A percentile compares a stretch with the other conserved stretches of the same genome.
These are phyloP conservation scores for Epinephelus cyanopodus DNA, from an alignment of 2,113 vertebrate species.

Conservation along the genomic window DNA sequence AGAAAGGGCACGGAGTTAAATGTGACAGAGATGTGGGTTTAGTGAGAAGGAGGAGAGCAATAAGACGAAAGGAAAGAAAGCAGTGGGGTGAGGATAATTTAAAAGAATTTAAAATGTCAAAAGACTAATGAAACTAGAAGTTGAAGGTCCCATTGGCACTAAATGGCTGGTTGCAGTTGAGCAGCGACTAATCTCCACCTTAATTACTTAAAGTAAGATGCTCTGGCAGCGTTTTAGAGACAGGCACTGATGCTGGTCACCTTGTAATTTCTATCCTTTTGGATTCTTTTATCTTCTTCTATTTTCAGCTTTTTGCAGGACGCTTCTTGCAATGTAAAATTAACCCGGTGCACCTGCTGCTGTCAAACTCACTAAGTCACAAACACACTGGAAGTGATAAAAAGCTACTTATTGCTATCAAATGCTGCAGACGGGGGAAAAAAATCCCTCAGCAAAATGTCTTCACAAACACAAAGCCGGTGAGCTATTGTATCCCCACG, in stretches of 20 bases:
- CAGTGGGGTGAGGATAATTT: not conserved
- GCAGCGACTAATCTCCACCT: slow-evolving; percentile 31
- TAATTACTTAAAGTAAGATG: slow-evolving; percentile 35
- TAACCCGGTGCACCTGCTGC: slow-evolving; percentile 11
- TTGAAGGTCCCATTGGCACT: not conserved
- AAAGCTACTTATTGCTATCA: not conserved
- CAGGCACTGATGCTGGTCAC: not conserved
- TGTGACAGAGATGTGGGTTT: not conserved
- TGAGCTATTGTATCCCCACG: not conserved
- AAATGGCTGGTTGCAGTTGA: slow-evolving; percentile 22
- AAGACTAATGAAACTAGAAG: slow-evolving; percentile 30
- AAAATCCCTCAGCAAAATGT: not conserved
- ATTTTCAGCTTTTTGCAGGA: slow-evolving; percentile 20
- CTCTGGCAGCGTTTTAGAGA: slow-evolving; percentile 17
- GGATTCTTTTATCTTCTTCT: not conserved
- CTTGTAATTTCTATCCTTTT: slow-evolving; percentile 2
- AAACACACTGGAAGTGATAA: slow-evolving; percentile 21
- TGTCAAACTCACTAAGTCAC: not conserved
- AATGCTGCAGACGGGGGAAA: not conserved
- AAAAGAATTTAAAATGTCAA: slow-evolving; percentile 32
- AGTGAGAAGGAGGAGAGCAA: not conserved
- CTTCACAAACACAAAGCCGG: not conserved
- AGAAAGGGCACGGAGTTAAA: not conserved
- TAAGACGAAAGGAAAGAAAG: not conserved
- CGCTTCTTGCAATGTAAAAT: slow-evolving; percentile 18